Percentiles rank a stretch among this genome's conserved stretches.
These are phyloP conservation scores for Guaruba guarouba DNA, from an alignment of 2,113 vertebrate species.

Conservation along the genomic window DNA sequence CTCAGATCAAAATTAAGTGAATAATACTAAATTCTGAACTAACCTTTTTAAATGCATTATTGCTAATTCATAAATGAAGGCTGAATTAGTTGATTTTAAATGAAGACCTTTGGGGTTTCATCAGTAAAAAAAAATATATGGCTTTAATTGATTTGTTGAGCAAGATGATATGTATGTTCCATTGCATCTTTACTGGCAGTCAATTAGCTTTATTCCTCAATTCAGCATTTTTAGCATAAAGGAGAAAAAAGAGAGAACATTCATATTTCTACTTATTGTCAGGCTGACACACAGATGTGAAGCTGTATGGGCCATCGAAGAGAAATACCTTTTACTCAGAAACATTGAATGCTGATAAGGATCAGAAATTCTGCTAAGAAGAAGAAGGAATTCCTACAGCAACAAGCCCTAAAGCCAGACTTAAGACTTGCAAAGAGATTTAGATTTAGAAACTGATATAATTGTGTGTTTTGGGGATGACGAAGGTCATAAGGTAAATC, in stretches of 20 bases:
- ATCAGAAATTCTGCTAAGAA: neutral
- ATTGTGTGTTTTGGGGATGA: neutral
- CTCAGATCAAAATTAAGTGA: neutral
- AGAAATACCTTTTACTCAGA: neutral
- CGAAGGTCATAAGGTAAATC: neutral
- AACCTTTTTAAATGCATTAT: neutral
- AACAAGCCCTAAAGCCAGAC: neutral
- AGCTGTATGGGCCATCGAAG: neutral
- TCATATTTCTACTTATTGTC: neutral
- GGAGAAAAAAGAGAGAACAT: neutral
- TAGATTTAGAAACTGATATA: neutral
- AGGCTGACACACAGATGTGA: neutral
- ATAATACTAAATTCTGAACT: neutral
- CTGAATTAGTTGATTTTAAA: neutral
- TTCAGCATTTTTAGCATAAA: neutral
- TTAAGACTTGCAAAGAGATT: neutral
- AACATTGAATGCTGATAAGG: neutral
- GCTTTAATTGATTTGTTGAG: neutral
- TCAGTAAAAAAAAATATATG: neutral
- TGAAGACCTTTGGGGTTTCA: neutral
- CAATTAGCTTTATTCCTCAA: neutral
- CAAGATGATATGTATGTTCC: neutral
- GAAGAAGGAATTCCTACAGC: neutral
- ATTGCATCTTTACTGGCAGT: neutral
- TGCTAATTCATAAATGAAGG: neutral